Conservation (phyloP, 2,113 vertebrate genomes). For the Casuarius casuarius region DNA sequence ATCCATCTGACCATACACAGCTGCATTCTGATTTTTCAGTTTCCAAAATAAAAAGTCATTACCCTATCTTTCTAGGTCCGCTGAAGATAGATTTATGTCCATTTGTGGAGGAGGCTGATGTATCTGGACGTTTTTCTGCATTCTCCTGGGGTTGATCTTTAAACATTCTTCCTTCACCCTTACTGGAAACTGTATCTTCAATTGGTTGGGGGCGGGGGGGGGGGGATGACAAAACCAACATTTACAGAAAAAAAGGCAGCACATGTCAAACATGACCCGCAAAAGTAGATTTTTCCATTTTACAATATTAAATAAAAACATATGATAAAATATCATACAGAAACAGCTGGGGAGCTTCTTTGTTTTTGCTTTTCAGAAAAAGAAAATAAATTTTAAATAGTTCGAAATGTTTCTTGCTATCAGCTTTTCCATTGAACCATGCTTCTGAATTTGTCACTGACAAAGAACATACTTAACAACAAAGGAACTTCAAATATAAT, state of each 20-base stretch:
- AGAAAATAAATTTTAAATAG: neutral
- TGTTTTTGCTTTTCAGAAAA: neutral
- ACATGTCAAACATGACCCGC: neutral
- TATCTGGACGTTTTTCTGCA: constrained; percentile 61
- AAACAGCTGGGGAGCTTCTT: neutral
- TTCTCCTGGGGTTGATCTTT: constrained; percentile 43
- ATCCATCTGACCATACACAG: neutral
- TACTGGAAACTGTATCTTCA: constrained; percentile 13
- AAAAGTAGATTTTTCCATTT: neutral
- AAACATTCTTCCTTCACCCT: constrained; percentile 40
- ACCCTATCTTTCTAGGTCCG: constrained; percentile 84
- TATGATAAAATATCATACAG: neutral
- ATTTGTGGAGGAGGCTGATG: constrained; percentile 69
- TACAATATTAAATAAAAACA: neutral
- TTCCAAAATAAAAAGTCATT: constrained; percentile 31
- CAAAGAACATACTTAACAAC: neutral
- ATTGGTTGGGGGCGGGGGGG: neutral
- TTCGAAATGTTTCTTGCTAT: neutral
- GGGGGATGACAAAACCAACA: neutral
- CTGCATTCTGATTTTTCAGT: neutral
- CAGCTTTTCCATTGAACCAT: neutral
- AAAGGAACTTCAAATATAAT: neutral
- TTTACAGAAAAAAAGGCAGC: neutral
- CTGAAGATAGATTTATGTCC: constrained; percentile 70
- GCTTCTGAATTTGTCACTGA: neutral